phyloP scores from a whole-genome alignment of 2,797 vertebrate species.

The Hydrophis major region DNA sequence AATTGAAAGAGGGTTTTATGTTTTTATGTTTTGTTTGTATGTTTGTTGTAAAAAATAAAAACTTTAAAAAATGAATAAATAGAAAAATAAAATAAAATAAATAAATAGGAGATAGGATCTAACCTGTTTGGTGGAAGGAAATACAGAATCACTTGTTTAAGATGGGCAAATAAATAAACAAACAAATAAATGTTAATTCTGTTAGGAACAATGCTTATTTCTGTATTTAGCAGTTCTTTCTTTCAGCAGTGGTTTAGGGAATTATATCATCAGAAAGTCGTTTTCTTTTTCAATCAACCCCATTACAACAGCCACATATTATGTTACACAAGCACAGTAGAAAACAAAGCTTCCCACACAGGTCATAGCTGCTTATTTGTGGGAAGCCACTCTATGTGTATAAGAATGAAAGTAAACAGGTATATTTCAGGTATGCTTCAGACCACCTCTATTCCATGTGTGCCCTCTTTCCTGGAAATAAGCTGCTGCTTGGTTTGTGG shows the following conservation, averaged over 20 bases:
- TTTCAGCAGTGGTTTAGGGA: not conserved
- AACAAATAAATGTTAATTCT: constrained; percentile 40
- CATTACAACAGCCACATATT: constrained; percentile 15
- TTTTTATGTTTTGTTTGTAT: no score
- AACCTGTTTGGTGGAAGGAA: not conserved
- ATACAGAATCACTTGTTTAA: not conserved
- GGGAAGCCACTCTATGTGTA: constrained; percentile 51
- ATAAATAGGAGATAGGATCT: not conserved
- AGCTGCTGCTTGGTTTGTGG: constrained; percentile 54
- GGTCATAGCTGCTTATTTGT: constrained; percentile 23
- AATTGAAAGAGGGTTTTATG: no score
- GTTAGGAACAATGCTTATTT: constrained; percentile 24
- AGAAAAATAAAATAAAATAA: not conserved
- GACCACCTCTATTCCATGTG: constrained; percentile 34
- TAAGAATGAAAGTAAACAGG: constrained; percentile 49
- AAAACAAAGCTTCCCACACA: constrained; percentile 56
- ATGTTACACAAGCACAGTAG: constrained; percentile 39
- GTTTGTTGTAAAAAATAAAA: no score
- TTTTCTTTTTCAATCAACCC: not conserved
- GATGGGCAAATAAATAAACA: not conserved
- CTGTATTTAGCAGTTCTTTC: not conserved
- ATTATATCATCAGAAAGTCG: not conserved
- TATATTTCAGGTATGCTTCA: constrained; percentile 26
- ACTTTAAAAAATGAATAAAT: no score
- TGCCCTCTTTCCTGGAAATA: constrained; percentile 51